These are phyloP conservation scores for Allacma fusca DNA, from an alignment of 2,888 invertebrate genomes.

Conservation along the genomic window DNA sequence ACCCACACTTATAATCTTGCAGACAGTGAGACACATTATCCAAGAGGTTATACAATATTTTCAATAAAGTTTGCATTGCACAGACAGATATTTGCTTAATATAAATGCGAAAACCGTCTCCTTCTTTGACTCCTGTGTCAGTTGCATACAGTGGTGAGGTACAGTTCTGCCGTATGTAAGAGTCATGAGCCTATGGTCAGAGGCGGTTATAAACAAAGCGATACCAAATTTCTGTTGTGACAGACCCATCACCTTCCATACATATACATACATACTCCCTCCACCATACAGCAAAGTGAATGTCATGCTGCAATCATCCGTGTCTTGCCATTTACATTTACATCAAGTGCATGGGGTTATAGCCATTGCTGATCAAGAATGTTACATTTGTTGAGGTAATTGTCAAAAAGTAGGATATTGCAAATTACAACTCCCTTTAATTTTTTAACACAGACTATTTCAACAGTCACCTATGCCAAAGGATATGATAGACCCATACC, in stretches of 20 bases:
- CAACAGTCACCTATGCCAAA: too few relatives aligned
- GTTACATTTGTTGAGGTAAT: slow-evolving; percentile 7
- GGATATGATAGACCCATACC: not conserved
- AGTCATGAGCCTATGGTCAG: too few relatives aligned
- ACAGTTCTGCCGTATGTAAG: too few relatives aligned
- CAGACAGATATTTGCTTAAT: not conserved
- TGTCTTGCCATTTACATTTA: slow-evolving; percentile 9
- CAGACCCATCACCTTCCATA: not conserved
- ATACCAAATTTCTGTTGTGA: not conserved
- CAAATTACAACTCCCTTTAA: not conserved
- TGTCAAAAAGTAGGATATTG: slow-evolving; percentile 21
- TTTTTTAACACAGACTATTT: slow-evolving; percentile 5
- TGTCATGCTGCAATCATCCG: slow-evolving; percentile 35
- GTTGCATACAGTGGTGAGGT: too few relatives aligned
- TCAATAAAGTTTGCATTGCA: too few relatives aligned
- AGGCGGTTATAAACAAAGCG: not conserved
- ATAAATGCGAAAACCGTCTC: not conserved
- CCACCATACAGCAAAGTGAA: not conserved
- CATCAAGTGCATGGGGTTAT: slow-evolving; percentile 37
- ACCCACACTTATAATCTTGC: not conserved
- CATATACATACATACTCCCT: not conserved
- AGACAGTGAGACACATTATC: not conserved
- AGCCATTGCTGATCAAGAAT: not conserved
- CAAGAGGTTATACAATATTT: slow-evolving; percentile 6
- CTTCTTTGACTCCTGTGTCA: too few relatives aligned